phyloP scores from a whole-genome alignment of 1,140 invertebrate genomes.

The Aricia agestis region DNA sequence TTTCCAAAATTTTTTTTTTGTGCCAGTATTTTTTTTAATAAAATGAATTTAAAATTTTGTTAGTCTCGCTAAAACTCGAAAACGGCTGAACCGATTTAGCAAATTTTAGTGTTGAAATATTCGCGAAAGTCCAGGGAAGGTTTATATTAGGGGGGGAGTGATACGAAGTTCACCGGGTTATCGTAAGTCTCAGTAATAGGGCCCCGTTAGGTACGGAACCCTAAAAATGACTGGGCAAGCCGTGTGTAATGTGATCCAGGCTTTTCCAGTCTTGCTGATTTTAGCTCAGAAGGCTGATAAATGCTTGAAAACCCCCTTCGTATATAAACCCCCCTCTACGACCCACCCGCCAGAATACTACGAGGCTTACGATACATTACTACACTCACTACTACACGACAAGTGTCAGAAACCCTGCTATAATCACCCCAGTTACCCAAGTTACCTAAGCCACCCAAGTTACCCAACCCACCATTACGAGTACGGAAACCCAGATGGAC shows the following conservation, averaged over 20 bases:
- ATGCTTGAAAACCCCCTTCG: constrained; percentile 55
- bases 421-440: constrained; percentile 22
- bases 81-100: too few relatives aligned
- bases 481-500: constrained; percentile 21
- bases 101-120: too few relatives aligned
- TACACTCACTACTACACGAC: constrained; percentile 45
- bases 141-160: too few relatives aligned
- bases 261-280: constrained; percentile 58
- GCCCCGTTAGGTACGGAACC: too few relatives aligned
- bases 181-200: too few relatives aligned
- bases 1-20: not conserved
- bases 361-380: constrained; percentile 53
- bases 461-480: constrained; percentile 11
- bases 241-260: constrained; percentile 54
- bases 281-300: constrained; percentile 57
- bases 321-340: constrained; percentile 58
- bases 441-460: constrained; percentile 2
- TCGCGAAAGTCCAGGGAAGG: too few relatives aligned
- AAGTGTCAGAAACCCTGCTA: constrained; percentile 36
- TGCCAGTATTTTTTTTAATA: not conserved
- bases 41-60: not conserved
- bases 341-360: constrained; percentile 61
- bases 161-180: too few relatives aligned
- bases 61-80: too few relatives aligned
- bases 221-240: constrained; percentile 48